Conservation (phyloP, 64 coral and sea anemone species). For the Exaiptasia diaphana region DNA sequence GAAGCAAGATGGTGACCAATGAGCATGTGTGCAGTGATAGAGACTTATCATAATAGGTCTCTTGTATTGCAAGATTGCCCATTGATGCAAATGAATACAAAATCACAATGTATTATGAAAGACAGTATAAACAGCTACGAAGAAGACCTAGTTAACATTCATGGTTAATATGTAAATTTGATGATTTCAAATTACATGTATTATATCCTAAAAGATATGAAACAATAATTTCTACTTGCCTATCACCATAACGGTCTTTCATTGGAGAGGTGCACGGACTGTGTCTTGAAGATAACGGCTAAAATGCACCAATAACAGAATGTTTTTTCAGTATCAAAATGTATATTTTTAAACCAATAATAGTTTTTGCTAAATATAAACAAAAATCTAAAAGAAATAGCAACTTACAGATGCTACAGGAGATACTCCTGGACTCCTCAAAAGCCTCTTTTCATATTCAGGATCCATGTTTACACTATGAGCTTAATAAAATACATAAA, state of each 20-base stretch:
- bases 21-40: too few relatives aligned
- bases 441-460: conserved; percentile 77
- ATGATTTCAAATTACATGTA: not conserved
- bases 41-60: not conserved
- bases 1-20: too few relatives aligned
- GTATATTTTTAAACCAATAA: too few relatives aligned
- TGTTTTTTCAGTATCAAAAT: not conserved
- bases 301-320: not conserved
- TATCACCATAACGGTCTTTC: conserved; percentile 53
- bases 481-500: not conserved
- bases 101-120: not conserved
- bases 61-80: not conserved
- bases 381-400: not conserved
- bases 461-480: conserved; percentile 56
- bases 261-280: conserved; percentile 28
- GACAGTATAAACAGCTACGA: too few relatives aligned
- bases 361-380: not conserved
- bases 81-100: not conserved
- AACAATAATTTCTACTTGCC: not conserved
- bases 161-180: not conserved
- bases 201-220: not conserved
- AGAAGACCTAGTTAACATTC: too few relatives aligned
- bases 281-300: conserved; percentile 25
- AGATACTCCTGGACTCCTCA: conserved; percentile 44
- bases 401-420: not conserved